Base-by-base conservation (phyloP, 2,113 vertebrate genomes). In the Sardina pilchardus region DNA sequence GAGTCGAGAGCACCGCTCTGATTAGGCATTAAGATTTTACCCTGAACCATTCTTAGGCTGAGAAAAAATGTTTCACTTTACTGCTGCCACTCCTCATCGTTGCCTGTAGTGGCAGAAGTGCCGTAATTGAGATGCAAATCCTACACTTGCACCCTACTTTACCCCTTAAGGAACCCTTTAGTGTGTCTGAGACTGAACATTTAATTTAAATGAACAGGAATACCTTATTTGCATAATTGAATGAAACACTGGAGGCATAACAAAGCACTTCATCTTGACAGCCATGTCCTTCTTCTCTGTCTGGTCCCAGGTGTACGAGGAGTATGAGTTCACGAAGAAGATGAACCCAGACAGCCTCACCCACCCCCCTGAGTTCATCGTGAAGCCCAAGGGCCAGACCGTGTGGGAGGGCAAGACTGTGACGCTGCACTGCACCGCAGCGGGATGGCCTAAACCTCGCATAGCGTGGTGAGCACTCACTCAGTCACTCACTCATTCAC, bases 401-500 rank as follows among this genome's bases (percentile, higher is more conserved):
- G 90, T 97, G 81, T 99, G 97, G 98, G 98, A 99, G 91, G 97
- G 97, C 48, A 96, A 96, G 88, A 96, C 91, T n/a, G 94, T 97
- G 42, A 97, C 92, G 81, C 93, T 99, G 87, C 96, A 97, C 90
- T 99, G 98, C 91, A 98, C 97, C 0, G 94, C 98, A 43, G 96
- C 96, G 10, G 98, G 98, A 85, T 99, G 98, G 98, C 98, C 98
- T 39, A 97, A 95, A 90, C 98, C 98, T 83, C 96, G 94, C 34
- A 86, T 98, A 45, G 96, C 94, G 81, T 96, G 94, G 95, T 95
- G 85, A 92, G 92, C 50, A 19, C 50, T 19, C 50, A 53, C 16
- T 53, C 19, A 19, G 17, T 19, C 50, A 19, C 16, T 53, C 3
- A 53, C 50, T 53, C 16, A 53, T 19, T 53, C 50, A 53, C 45